These are phyloP conservation scores for Andrena haemorrhoa DNA, from an alignment of 2,888 invertebrate genomes.

Conservation along the genomic window DNA sequence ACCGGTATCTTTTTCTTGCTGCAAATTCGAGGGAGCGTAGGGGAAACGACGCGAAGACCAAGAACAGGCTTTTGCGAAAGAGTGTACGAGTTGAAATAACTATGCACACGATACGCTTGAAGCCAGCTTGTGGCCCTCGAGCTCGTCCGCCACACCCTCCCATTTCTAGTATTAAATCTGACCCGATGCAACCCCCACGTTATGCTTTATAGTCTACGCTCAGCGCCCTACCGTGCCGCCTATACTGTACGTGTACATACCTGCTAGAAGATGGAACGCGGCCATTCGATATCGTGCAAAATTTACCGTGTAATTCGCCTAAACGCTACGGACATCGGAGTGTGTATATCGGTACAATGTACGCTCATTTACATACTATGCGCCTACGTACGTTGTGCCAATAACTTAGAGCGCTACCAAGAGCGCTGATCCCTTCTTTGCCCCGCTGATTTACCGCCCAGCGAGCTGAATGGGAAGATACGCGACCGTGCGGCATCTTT, in stretches of 20 bases:
- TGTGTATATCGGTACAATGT: conserved; percentile 54
- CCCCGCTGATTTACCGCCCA: conserved; percentile 18
- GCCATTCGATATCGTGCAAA: conserved; percentile 78
- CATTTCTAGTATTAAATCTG: conserved; percentile 82
- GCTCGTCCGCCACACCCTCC: conserved; percentile 76
- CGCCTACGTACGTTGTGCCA: conserved; percentile 46
- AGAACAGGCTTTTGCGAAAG: conserved; percentile 62
- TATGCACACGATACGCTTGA: conserved; percentile 74
- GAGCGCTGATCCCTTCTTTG: conserved; percentile 50
- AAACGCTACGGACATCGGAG: conserved; percentile 74
- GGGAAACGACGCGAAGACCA: neutral
- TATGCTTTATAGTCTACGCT: conserved; percentile 68
- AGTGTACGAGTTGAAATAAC: conserved; percentile 73
- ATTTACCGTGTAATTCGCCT: conserved; percentile 79
- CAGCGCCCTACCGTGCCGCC: conserved; percentile 29
- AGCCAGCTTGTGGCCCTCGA: conserved; percentile 67
- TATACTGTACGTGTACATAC: conserved; percentile 43
- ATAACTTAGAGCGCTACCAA: conserved; percentile 59
- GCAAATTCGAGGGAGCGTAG: neutral
- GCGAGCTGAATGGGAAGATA: conserved; percentile 36
- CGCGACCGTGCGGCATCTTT: conserved; percentile 7
- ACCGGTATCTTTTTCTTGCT: neutral
- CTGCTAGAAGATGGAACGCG: conserved; percentile 76
- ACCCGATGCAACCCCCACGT: conserved; percentile 73
- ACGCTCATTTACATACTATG: conserved; percentile 65